Evolutionary conservation across 2,888 invertebrate species (phyloP), one percentile per base, ranked within the genome.

Genomic region (Ectropis crepuscularia): DNA sequence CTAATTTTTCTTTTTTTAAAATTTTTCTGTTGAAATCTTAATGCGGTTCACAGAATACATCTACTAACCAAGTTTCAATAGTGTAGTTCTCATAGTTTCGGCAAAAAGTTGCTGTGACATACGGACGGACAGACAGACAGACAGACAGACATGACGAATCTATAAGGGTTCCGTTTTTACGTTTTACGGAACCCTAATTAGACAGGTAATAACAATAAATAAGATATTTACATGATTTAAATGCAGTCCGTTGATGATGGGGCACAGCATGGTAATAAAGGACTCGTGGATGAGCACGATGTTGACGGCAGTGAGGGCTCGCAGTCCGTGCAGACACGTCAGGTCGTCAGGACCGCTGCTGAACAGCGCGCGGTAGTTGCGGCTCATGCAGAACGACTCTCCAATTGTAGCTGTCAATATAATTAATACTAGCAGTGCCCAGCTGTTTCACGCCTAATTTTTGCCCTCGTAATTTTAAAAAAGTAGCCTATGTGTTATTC

Each of bases 331-430:
- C 6, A 83, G 61, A 0, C 72, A 60, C 6, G 61, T 68, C 0
- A 83, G 75, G 10, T 81, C 81, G 7, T 75, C 74, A 7, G 61
- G 68, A 1, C 71, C 51, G 0, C 69, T 63, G 37, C 66, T 73
- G 9, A 69, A 64, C n/a, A 83, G 73, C 0, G 73, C 71, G 0
- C 49, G 63, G 53, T 71, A 72, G 49, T 83, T 83, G 0, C 69
- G 69, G 5, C 63, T 68, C 5, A 81, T 12, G 39, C 76, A 74
- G 62, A 81, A 78, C 0, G 75, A 74, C 10, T 73, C 72, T 0
- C 74, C 68, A 11, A 81, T 65, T n/a, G 60, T 68, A 37, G 53
- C 68, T 37, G 5, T 6, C 9, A 9, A 12, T 39, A 11, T 38
- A 38, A 12, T 5, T 5, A 41, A 41, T 2, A 41, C 10, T 41